Percentiles rank a stretch among this genome's conserved stretches.
phyloP scores from a whole-genome alignment of 2,113 vertebrate genomes.

The Myotis davidii region DNA sequence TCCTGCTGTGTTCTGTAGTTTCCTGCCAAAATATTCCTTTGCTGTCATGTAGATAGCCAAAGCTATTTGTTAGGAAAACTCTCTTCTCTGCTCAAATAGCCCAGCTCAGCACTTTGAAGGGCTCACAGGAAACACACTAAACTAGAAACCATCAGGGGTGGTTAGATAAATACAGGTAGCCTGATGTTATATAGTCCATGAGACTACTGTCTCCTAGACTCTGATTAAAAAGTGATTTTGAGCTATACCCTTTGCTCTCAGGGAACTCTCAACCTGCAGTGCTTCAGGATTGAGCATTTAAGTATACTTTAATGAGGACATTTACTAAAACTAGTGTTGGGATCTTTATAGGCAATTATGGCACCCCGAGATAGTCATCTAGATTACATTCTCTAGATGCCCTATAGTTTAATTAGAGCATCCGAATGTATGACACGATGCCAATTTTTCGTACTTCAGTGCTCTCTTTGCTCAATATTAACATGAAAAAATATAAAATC shows the following conservation, averaged over 20 bases:
- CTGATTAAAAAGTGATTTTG: neutral
- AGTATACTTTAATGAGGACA: neutral
- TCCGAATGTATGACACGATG: neutral
- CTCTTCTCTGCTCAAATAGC: neutral
- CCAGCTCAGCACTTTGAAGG: neutral
- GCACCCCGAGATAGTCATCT: neutral
- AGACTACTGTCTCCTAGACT: neutral
- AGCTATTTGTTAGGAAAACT: conserved; percentile 59
- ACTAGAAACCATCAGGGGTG: neutral
- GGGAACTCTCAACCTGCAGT: neutral
- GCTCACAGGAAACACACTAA: neutral
- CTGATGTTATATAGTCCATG: neutral
- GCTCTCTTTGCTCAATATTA: neutral
- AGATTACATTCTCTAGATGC: neutral
- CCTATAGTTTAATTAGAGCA: neutral
- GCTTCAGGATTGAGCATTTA: neutral
- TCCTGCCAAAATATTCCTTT: conserved; percentile 72
- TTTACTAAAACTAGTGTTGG: neutral
- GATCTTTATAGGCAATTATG: neutral
- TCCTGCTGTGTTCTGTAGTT: conserved; percentile 66
- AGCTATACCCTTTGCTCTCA: neutral
- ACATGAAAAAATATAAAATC: conserved; percentile 4
- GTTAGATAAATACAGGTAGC: neutral
- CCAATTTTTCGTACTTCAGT: neutral
- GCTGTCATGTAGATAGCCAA: conserved; percentile 67